Conservation (phyloP, 2,888 invertebrate genomes). For the Catotricha subobsoleta region DNA sequence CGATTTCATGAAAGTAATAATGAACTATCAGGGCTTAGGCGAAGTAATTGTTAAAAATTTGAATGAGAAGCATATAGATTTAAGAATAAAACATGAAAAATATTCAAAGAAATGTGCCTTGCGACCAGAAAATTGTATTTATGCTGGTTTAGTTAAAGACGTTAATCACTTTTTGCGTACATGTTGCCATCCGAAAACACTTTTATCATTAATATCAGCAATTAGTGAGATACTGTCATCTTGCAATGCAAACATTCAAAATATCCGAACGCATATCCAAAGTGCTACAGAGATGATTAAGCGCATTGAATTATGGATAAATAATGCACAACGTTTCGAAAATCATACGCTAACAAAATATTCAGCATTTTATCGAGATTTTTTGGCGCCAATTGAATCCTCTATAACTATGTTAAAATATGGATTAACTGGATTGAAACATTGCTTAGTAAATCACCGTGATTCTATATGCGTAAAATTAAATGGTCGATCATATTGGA, state of each 20-base stretch:
- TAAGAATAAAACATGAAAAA: constrained; percentile 11
- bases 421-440: constrained; percentile 39
- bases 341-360: constrained; percentile 32
- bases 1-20: constrained; percentile 26
- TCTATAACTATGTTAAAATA: constrained; percentile 48
- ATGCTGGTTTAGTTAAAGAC: constrained; percentile 22
- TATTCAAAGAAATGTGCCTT: constrained; percentile 23
- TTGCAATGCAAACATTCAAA: background rate
- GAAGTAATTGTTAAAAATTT: constrained; percentile 16
- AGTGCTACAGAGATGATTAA: constrained; percentile 18
- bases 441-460: constrained; percentile 31
- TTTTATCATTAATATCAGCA: constrained; percentile 16
- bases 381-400: constrained; percentile 51
- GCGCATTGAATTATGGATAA: constrained; percentile 24
- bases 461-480: constrained; percentile 8
- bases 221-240: background rate
- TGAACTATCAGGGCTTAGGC: constrained; percentile 25
- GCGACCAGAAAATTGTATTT: constrained; percentile 23
- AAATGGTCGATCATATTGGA: constrained; percentile 11
- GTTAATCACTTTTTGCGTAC: constrained; percentile 23
- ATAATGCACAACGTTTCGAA: constrained; percentile 24
- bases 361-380: constrained; percentile 55
- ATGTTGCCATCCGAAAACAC: constrained; percentile 20
- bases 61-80: too few species aligned
- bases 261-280: constrained; percentile 7